These are phyloP conservation scores for Pinctada fucata DNA, from an alignment of 2,888 invertebrate genomes.

Conservation along the genomic window DNA sequence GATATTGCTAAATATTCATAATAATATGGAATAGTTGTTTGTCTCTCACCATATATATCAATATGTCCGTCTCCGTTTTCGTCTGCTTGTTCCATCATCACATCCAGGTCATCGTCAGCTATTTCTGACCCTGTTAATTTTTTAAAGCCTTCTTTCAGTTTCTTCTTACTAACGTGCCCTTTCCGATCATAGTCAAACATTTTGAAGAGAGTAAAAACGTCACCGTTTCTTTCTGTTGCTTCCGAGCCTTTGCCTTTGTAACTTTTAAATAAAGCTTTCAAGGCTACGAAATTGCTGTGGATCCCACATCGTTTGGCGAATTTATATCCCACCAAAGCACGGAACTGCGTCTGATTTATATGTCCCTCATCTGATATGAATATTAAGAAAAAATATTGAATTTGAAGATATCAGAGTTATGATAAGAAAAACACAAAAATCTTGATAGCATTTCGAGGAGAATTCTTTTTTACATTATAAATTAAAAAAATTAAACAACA, in stretches of 20 bases:
- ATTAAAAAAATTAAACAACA: no score
- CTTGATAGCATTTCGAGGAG: no score
- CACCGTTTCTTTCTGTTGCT: not conserved
- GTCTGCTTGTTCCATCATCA: not conserved
- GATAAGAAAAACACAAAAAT: no score
- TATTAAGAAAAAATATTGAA: no score
- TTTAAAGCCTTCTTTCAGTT: not conserved
- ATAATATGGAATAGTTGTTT: no score
- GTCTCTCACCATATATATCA: not conserved
- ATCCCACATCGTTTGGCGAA: not conserved
- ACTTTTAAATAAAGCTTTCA: not conserved
- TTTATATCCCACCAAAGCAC: not conserved
- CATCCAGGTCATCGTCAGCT: not conserved
- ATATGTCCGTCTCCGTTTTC: not conserved
- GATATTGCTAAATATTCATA: no score
- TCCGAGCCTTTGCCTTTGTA: not conserved
- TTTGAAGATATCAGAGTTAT: no score
- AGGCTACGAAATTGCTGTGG: not conserved
- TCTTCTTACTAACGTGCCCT: not conserved
- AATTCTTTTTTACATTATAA: no score
- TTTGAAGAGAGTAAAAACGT: not conserved
- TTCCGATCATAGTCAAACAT: slow-evolving; percentile 3
- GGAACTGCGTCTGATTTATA: not conserved
- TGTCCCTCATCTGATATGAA: not conserved
- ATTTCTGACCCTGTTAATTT: not conserved